Percentiles rank a stretch among this genome's conserved stretches.
Conservation (phyloP, 2,888 invertebrate species). For the Spisula solida region DNA sequence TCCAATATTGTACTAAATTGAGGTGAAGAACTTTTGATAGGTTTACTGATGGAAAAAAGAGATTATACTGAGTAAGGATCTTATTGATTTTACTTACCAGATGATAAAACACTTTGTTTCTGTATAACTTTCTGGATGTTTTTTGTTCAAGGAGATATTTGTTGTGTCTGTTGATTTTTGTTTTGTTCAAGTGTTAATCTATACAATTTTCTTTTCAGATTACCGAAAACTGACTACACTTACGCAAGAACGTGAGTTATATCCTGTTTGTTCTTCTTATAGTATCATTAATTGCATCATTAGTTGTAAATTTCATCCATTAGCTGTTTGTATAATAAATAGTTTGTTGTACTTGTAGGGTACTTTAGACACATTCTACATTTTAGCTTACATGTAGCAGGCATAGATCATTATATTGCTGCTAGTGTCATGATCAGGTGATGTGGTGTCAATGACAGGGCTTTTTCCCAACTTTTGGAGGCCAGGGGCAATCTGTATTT, state of each 20-base stretch:
- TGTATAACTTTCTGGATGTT: background rate
- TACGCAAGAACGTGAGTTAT: constrained; percentile 93
- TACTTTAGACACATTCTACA: too few species aligned
- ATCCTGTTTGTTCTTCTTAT: background rate
- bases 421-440: too few species aligned
- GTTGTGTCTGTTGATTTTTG: background rate
- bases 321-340: too few species aligned
- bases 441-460: too few species aligned
- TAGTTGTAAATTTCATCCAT: too few species aligned
- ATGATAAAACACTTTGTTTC: background rate
- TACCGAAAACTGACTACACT: constrained; percentile 96
- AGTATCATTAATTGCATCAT: too few species aligned
- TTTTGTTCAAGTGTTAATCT: background rate
- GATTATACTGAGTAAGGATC: background rate
- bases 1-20: background rate
- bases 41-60: background rate
- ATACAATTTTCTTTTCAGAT: constrained; percentile 89
- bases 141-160: too few species aligned
- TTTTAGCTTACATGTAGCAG: too few species aligned
- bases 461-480: too few species aligned
- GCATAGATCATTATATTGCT: too few species aligned
- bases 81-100: background rate
- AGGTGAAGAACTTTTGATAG: background rate
- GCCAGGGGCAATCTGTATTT: too few species aligned
- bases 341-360: too few species aligned